Percentiles rank a stretch among this genome's conserved stretches.
Conservation (phyloP, 2,797 vertebrate genomes). For the Lophius americanus region DNA sequence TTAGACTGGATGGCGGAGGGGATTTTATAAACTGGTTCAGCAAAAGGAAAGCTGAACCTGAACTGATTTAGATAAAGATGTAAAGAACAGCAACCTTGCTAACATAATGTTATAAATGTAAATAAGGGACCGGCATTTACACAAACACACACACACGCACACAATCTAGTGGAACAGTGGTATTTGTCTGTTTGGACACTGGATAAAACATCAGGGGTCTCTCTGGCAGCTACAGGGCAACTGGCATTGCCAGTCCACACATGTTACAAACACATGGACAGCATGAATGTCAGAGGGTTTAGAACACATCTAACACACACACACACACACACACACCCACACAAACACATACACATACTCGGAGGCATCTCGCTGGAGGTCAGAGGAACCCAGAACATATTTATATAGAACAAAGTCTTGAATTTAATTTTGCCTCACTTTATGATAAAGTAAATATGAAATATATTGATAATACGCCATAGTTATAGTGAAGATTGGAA, state of each 20-base stretch:
- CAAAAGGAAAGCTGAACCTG: conserved; percentile 22
- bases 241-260: conserved; percentile 52
- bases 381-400: conserved; percentile 3
- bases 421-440: neutral
- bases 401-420: neutral
- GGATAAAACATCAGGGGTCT: conserved; percentile 55
- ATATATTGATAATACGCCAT: too few relatives aligned
- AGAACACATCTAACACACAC: neutral
- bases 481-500: too few relatives aligned
- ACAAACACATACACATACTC: conserved; percentile 6
- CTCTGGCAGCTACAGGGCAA: conserved; percentile 55
- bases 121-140: conserved; percentile 22
- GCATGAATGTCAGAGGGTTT: too few relatives aligned
- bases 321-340: conserved; percentile 10
- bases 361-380: conserved; percentile 15
- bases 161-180: conserved; percentile 25
- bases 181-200: conserved; percentile 59
- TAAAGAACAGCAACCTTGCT: conserved; percentile 50
- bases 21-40: conserved; percentile 7
- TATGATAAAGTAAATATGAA: neutral
- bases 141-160: conserved; percentile 6
- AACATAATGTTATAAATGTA: conserved; percentile 50
- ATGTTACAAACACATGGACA: conserved; percentile 1
- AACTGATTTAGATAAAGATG: conserved; percentile 17
- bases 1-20: neutral